Evolutionary conservation across 2,113 vertebrate species (phyloP).

Genomic region (Trochalopteron elliotii): DNA sequence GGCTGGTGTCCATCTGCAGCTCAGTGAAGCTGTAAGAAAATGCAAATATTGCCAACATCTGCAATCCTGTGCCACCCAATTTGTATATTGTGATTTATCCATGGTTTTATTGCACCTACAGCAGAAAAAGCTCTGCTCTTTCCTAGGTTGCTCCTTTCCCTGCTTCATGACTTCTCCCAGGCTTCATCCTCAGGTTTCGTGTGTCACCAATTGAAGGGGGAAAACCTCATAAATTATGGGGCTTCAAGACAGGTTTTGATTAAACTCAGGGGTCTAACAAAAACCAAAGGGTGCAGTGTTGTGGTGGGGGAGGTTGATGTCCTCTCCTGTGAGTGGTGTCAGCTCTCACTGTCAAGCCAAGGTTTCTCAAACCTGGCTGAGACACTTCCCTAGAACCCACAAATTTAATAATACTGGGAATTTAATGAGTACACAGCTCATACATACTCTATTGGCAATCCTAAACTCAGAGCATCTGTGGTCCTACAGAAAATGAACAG

Average conservation of each 20-base stretch:
- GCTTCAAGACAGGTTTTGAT: not conserved
- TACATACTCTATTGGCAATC: not conserved
- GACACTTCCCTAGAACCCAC: not conserved
- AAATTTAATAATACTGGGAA: not conserved
- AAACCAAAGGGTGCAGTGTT: not conserved
- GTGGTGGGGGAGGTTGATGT: not conserved
- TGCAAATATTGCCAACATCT: not conserved
- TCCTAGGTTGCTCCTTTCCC: not conserved
- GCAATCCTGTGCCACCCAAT: not conserved
- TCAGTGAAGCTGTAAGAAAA: accelerated
- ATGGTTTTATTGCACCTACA: accelerated
- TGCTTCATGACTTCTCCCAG: not conserved
- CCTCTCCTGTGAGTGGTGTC: not conserved
- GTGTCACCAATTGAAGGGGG: not conserved
- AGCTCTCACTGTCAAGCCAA: not conserved
- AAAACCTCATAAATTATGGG: not conserved
- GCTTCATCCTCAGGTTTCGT: not conserved
- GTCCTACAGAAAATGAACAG: not conserved
- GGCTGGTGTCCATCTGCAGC: not conserved
- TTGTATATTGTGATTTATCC: not conserved
- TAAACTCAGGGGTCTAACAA: not conserved
- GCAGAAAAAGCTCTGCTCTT: not conserved
- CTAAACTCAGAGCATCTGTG: not conserved
- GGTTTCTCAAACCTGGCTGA: not conserved
- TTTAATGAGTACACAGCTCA: not conserved